phyloP scores from a whole-genome alignment of 2,797 vertebrate species.

The Sarcophilus harrisii region DNA sequence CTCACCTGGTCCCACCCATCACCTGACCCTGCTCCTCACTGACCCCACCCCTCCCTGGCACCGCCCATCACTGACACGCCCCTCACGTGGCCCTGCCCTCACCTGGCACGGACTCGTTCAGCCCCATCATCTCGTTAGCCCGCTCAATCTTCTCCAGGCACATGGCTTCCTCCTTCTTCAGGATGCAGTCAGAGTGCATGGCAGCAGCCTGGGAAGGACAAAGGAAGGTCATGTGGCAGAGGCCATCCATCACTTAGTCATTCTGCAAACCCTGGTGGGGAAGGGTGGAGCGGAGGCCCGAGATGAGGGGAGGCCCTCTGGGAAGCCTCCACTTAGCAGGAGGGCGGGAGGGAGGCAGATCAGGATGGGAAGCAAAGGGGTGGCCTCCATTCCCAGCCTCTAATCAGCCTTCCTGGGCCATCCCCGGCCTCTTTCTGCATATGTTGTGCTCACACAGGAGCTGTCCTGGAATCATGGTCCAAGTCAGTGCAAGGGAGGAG shows the following conservation, averaged over 20 bases:
- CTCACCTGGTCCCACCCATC: slow-evolving; percentile 75
- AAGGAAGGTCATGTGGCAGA: fast-evolving
- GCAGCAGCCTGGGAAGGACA: slow-evolving; percentile 84
- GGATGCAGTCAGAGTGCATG: slow-evolving; percentile 91
- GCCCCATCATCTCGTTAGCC: slow-evolving; percentile 77
- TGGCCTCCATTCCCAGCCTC: background rate
- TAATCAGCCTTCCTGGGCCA: too few species aligned
- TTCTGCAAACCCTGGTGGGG: background rate
- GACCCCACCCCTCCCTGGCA: fast-evolving
- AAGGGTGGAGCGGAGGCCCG: background rate
- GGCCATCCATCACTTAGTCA: background rate
- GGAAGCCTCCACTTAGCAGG: too few species aligned
- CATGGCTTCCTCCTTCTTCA: slow-evolving; percentile 93
- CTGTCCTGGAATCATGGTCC: background rate
- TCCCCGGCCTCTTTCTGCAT: background rate
- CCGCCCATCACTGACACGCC: too few species aligned
- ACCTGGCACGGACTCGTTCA: slow-evolving; percentile 86
- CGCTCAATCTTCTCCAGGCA: slow-evolving; percentile 92
- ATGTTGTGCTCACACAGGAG: background rate
- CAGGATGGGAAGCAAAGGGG: background rate
- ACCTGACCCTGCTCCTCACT: too few species aligned
- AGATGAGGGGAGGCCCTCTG: background rate
- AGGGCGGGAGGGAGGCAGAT: background rate
- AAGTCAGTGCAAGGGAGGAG: background rate
- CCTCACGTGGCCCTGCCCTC: too few species aligned